Evolutionary conservation across 2,797 vertebrate genomes (phyloP), one percentile per base, ranked within the genome.

Genomic region (Chelon labrosus): DNA sequence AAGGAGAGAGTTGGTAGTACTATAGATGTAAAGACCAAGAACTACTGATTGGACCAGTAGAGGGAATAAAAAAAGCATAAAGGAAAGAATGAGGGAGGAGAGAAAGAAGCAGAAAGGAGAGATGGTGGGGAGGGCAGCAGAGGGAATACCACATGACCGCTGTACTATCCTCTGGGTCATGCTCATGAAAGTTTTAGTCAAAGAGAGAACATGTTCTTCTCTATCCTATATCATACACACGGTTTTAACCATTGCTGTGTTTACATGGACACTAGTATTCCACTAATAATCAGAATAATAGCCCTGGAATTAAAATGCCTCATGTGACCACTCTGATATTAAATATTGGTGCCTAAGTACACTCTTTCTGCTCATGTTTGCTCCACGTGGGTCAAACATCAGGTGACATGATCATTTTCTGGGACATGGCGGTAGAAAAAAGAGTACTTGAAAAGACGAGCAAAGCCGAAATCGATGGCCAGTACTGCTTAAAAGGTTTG

Each of bases 151-250:
- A 72, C 82, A 77, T 81, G 83, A 65, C 80, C 77, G 81, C 85
- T 85, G 85, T 81, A 85, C 85, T 82, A 72, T 89, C 89, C 92
- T 82, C 87, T 79, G 90, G 91, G 91, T 93, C 87, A 17, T 68
- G 60, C 57, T 92, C 85, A 91, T 93, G 73, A 93, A 93, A 92
- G 87, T 94, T 94, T 92, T 74, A 95, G 88, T 92, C 90, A 89
- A 86, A 84, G 80, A 85, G 92, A 92, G 90, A 92, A 82, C 90
- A 80, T 79, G 85, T 89, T 90, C 84, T 41, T 83, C 73, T 84
- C 80, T 67, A 44, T 35, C 71, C 50, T 38, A 41, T 70, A 87
- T 74, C 70, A 70, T 85, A 39, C 14, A 38, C 55, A 65, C 0
- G 58, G 70, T 79, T 65, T 69, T 35, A 35, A 35, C 31, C 31